Evolutionary conservation across 2,888 invertebrate genomes (phyloP).

Genomic region (Mythimna impura): DNA sequence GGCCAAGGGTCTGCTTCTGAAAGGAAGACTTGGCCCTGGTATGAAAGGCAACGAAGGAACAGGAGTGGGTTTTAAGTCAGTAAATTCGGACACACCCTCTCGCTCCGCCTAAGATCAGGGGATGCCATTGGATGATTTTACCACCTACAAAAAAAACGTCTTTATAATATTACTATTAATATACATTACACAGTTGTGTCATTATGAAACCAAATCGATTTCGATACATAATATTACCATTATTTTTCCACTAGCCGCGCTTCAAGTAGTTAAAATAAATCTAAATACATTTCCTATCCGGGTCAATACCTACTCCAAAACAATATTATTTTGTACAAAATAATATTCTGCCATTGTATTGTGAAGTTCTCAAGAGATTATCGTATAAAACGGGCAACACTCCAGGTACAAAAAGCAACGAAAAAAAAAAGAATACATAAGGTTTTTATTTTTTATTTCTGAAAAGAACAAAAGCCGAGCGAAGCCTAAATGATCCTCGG

Average conservation of each 20-base stretch:
- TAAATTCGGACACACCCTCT: too few species aligned
- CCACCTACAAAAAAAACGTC: too few species aligned
- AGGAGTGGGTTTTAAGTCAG: too few species aligned
- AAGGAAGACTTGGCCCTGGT: too few species aligned
- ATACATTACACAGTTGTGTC: too few species aligned
- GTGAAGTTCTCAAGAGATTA: slow-evolving; percentile 54
- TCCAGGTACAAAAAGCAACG: slow-evolving; percentile 50
- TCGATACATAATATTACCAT: slow-evolving; percentile 36
- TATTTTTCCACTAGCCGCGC: slow-evolving; percentile 21
- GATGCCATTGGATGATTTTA: too few species aligned
- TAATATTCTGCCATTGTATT: slow-evolving; percentile 38
- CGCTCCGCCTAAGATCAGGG: too few species aligned
- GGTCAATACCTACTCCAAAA: slow-evolving; percentile 26
- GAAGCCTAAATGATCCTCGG: slow-evolving; percentile 67
- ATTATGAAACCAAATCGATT: slow-evolving; percentile 28
- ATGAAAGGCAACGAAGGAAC: too few species aligned
- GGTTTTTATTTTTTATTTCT: slow-evolving; percentile 59
- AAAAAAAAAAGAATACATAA: slow-evolving; percentile 45
- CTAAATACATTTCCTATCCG: slow-evolving; percentile 40
- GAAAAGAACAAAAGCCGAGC: slow-evolving; percentile 63
- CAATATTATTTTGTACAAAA: slow-evolving; percentile 36
- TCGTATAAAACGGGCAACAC: slow-evolving; percentile 41
- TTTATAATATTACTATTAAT: too few species aligned
- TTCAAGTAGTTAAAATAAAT: slow-evolving; percentile 37
- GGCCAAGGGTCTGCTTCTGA: too few species aligned